Base-by-base conservation (phyloP, 2,888 invertebrate species). In the Argyresthia albistria region DNA sequence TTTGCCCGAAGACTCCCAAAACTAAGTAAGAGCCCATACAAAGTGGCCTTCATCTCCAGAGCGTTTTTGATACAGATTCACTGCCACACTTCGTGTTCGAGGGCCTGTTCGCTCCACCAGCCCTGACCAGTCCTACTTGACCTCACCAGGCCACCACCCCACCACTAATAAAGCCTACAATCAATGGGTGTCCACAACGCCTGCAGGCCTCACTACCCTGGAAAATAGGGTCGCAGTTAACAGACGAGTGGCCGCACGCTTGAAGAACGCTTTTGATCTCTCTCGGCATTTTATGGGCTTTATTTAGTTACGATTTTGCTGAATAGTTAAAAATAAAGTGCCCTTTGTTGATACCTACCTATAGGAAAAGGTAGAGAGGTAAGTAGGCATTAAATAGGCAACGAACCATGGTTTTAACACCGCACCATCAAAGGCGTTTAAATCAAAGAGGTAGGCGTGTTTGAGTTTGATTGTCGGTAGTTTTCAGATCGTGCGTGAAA, bases 221-320 rank as follows among this genome's bases (percentile, higher is more conserved):
- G 15, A 45, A 10, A 10, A 45, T 25, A 25, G 25, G 25, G 25
- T 60, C 60, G 60, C 64, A 64, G 67, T 65, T 67, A 70, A 65
- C 67, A 63, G 60, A 61, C 63, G 62, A 65, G 68, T 67, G 45
- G 73, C 65, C 64, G 64, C 69, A 69, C 69, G 69, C 69, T 65
- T 62, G 67, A 70, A 67, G 55, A 68, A 71, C 63, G 67, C 75
- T 72, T 78, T 76, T 77, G 76, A 75, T 72, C 72, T 57, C 35
- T 10, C 25, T 25, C 25, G 6, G 25, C 25, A 25, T 25, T 25
- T 25, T 25, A 25, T 25, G 25, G 25, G 25, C 25, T 2, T 25
- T 25, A 25, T 25, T 25, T 25, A 25, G 25, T 25, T 25, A 25
- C 25, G 25, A 25, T 25, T 25, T 25, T 25, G 25, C 25, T 25